A percentile compares a stretch with the other conserved stretches of the same genome.
These are phyloP conservation scores for Polyodon spathula DNA, from an alignment of 2,113 vertebrate genomes.

Conservation along the genomic window DNA sequence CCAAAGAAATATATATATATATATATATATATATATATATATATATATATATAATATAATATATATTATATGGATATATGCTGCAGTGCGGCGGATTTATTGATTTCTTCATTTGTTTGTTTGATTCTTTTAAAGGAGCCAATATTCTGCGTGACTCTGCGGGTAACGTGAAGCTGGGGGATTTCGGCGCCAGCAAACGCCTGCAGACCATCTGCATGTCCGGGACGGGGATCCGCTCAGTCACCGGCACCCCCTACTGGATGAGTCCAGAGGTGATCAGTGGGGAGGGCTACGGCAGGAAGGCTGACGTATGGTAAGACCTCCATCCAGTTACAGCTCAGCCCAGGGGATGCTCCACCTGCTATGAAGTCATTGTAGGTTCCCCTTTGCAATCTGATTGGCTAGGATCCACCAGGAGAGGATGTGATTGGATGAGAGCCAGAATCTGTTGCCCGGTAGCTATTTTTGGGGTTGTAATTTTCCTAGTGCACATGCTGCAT, in stretches of 20 bases:
- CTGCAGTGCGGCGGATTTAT: not conserved
- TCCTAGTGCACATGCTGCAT: slow-evolving; percentile 51
- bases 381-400: slow-evolving; percentile 54
- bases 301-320: slow-evolving; percentile 53
- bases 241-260: slow-evolving; percentile 57
- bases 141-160: not conserved
- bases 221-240: slow-evolving; percentile 57
- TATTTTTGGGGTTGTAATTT: slow-evolving; percentile 53
- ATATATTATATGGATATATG: not conserved
- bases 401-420: slow-evolving; percentile 55
- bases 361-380: slow-evolving; percentile 26
- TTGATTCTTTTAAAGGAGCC: too few relatives aligned
- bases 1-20: slow-evolving; percentile 31
- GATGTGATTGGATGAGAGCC: slow-evolving; percentile 60
- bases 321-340: not conserved
- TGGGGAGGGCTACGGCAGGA: slow-evolving; percentile 56
- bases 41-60: not conserved
- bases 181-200: slow-evolving; percentile 58
- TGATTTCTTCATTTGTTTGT: too few relatives aligned
- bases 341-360: slow-evolving; percentile 17
- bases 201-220: slow-evolving; percentile 59
- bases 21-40: slow-evolving; percentile 22
- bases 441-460: slow-evolving; percentile 66
- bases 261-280: slow-evolving; percentile 59
- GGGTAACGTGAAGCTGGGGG: slow-evolving; percentile 52